A percentile compares a stretch with the other conserved stretches of the same genome.
These are phyloP conservation scores for Eristalinus sepulchralis DNA, from an alignment of 2,888 invertebrate genomes.

Conservation along the genomic window DNA sequence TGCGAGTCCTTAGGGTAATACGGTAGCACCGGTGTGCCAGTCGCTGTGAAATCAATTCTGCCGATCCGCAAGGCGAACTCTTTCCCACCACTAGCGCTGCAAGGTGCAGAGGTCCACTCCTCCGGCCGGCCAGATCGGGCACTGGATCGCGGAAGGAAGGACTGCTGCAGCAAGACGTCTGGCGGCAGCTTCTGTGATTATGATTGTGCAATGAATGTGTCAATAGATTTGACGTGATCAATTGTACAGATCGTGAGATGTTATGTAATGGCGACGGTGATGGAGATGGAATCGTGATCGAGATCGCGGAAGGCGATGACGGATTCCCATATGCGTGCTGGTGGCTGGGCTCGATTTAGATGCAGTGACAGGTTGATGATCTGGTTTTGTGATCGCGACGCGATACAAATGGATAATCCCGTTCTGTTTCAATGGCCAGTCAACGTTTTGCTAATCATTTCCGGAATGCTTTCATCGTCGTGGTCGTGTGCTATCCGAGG, in stretches of 20 bases:
- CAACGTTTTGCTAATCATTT: slow-evolving; percentile 5
- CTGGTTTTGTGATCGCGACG: slow-evolving; percentile 58
- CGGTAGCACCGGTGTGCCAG: slow-evolving; percentile 19
- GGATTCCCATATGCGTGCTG: slow-evolving; percentile 52
- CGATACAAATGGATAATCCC: background rate
- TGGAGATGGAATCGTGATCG: slow-evolving; percentile 41
- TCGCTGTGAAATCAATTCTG: slow-evolving; percentile 1
- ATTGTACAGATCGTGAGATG: slow-evolving; percentile 64
- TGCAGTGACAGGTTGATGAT: slow-evolving; percentile 55
- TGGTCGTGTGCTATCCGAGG: background rate
- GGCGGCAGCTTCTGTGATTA: slow-evolving; percentile 63
- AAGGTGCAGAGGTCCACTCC: background rate
- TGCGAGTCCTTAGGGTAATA: slow-evolving; percentile 49
- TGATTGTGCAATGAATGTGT: slow-evolving; percentile 71
- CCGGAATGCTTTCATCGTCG: background rate
- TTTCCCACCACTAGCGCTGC: slow-evolving; percentile 7
- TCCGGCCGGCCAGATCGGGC: background rate
- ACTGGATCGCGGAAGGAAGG: slow-evolving; percentile 65
- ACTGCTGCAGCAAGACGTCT: slow-evolving; percentile 28
- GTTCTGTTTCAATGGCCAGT: background rate
- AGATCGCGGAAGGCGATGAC: slow-evolving; percentile 56
- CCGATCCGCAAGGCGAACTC: background rate
- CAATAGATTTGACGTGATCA: slow-evolving; percentile 70
- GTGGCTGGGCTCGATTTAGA: slow-evolving; percentile 29
- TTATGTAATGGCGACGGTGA: slow-evolving; percentile 46